These are phyloP conservation scores for Pitangus sulphuratus DNA, from an alignment of 2,797 vertebrate genomes.

Conservation along the genomic window DNA sequence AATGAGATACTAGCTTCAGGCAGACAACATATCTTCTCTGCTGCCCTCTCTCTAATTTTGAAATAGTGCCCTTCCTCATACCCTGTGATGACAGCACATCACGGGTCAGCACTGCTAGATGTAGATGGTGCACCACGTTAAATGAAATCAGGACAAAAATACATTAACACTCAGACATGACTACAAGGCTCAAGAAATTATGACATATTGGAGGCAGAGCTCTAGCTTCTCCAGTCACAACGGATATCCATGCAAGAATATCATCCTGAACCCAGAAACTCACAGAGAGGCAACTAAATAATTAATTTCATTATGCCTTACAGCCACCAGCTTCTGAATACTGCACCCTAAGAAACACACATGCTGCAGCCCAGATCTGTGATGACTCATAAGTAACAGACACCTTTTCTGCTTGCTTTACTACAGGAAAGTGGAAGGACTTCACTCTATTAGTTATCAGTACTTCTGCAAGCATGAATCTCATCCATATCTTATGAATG, in stretches of 20 bases:
- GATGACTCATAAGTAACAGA: neutral
- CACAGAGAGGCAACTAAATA: neutral
- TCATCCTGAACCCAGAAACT: neutral
- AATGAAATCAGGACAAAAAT: neutral
- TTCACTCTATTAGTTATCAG: neutral
- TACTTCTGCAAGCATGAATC: neutral
- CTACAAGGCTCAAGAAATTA: neutral
- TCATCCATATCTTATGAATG: neutral
- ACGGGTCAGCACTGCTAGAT: neutral
- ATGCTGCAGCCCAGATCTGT: neutral
- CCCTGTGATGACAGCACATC: neutral
- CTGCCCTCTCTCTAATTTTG: neutral
- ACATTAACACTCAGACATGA: neutral
- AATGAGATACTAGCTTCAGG: neutral
- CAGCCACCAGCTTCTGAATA: neutral
- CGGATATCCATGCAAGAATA: neutral
- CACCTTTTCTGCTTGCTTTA: neutral
- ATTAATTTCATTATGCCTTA: neutral
- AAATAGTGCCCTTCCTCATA: neutral
- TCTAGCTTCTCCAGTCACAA: neutral
- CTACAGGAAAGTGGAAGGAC: neutral
- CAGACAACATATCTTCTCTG: neutral
- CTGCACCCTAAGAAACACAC: neutral
- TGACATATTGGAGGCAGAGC: neutral
- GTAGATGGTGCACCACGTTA: neutral